Base-by-base conservation (phyloP, 2,797 vertebrate species). In the Eulemur rubriventer region DNA sequence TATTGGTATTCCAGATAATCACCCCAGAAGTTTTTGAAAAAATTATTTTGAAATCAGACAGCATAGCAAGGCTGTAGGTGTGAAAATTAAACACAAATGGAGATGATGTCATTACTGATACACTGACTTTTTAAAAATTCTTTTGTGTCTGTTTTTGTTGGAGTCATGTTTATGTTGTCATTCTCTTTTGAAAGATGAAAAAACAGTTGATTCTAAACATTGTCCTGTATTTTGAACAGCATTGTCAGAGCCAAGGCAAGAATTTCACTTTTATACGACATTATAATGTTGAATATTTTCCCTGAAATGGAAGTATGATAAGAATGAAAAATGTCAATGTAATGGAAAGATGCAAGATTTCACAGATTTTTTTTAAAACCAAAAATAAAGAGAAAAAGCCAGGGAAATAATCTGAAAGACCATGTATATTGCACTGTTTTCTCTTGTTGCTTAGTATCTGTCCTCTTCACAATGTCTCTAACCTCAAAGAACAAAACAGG, bases 31-130 rank as follows among this genome's bases (percentile, higher is more conserved):
- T 85, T 48, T 43, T 67, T 63, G 28, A 0, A 67, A 52, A 85
- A 70, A 46, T 17, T 0, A 17, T 18, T 98, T 86, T 96, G 55
- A 89, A 26, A 33, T 20, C 8, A 96, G 5, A 65, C 86, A 85
- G 11, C 83, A 76, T 0, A 2, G 16, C 1, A 80, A 85, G 38
- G 20, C 46, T 6, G n/a, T 63, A 8, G 50, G 88, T 76, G 82
- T 90, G 55, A 93, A 96, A 95, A 59, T 52, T 50, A 33, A 55
- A 79, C 67, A 90, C 81, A 81, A 94, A 0, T 57, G 35, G 50
- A 94, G 28, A 91, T 88, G 76, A 93, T 46, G 79, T 96, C 20
- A 2, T 94, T 88, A 69, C 30, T 82, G 70, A 75, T 17, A 88
- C 1, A 4, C 30, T 82, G 70, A 69, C 67, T 33, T 83, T 85